phyloP scores from a whole-genome alignment of 2,888 invertebrate species.

The Morpho deidamia region DNA sequence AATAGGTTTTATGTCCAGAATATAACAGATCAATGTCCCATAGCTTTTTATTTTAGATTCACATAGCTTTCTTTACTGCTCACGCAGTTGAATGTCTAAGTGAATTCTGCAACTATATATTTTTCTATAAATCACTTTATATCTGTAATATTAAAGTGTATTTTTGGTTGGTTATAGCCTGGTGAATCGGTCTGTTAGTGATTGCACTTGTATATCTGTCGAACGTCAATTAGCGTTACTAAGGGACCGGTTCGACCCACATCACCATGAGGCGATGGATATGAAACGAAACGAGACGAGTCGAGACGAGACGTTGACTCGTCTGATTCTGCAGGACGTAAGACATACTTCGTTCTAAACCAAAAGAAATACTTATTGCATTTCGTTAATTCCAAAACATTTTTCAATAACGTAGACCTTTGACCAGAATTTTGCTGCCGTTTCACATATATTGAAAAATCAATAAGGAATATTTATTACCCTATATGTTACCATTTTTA shows the following conservation, averaged over 20 bases:
- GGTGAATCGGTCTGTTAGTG: slow-evolving; percentile 24
- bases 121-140: slow-evolving; percentile 48
- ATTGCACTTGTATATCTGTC: slow-evolving; percentile 41
- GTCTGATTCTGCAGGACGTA: slow-evolving; percentile 32
- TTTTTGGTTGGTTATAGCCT: slow-evolving; percentile 10
- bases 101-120: slow-evolving; percentile 40
- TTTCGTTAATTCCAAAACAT: no score
- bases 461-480: no score
- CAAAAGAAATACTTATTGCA: neutral
- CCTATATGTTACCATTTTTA: no score
- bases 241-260: slow-evolving; percentile 56
- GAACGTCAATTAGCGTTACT: slow-evolving; percentile 64
- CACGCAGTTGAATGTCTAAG: slow-evolving; percentile 48
- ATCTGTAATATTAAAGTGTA: slow-evolving; percentile 21
- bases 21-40: slow-evolving; percentile 64
- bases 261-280: slow-evolving; percentile 46
- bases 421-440: no score
- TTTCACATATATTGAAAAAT: no score
- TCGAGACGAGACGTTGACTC: slow-evolving; percentile 19
- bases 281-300: slow-evolving; percentile 39
- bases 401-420: no score
- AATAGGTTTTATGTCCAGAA: slow-evolving; percentile 65
- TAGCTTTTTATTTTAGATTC: slow-evolving; percentile 47
- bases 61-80: slow-evolving; percentile 47
- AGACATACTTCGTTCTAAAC: slow-evolving; percentile 38